Evolutionary conservation across 2,113 vertebrate species (phyloP), one percentile per base, ranked within the genome.

Genomic region (Orycteropus afer): DNA sequence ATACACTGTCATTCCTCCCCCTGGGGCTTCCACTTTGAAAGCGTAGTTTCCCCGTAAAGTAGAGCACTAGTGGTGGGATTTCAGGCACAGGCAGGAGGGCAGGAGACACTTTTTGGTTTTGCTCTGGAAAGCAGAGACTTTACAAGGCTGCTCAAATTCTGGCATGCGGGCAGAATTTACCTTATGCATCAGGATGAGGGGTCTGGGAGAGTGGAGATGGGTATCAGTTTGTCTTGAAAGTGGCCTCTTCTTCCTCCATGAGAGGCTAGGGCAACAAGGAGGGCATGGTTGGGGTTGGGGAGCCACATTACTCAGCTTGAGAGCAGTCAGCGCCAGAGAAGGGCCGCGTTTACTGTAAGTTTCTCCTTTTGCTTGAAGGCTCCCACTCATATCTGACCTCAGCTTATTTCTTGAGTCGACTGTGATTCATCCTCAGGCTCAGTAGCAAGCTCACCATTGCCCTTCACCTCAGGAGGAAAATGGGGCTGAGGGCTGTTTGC

Each of bases 361-460:
- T 55, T 61, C 29, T 71, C 49, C 82, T 79, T 51, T 92, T 87
- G 96, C 53, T 77, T 94, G 10, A 77, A 32, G 45, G 45, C 45
- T 97, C 95, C 96, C 94, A 97, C 97, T 98, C 98, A 98, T 98
- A 71, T 97, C 89, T 96, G 97, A 95, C 97, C 77, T 61, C n/a
- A 89, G 69, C 83, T 15, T 0, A 71, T 86, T 96, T 98, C 94
- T 94, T 45, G 40, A 77, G 82, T 82, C 92, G 89, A 42, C 74
- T 95, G 96, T 98, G 97, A 97, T 97, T 98, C 98, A 98, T 89
- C 87, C 96, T 79, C 37, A 53, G 53, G 73, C 88, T 67, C 18
- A 3, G 4, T 17, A 0, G 10, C 22, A 18, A 14, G 2, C n/a
- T 78, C n/a, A 27, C 65, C 63, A 53, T 6, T 7, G 23, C 13